These are phyloP conservation scores for Drosophila dunni DNA, from an alignment of 1,140 invertebrate genomes.

Conservation along the genomic window DNA sequence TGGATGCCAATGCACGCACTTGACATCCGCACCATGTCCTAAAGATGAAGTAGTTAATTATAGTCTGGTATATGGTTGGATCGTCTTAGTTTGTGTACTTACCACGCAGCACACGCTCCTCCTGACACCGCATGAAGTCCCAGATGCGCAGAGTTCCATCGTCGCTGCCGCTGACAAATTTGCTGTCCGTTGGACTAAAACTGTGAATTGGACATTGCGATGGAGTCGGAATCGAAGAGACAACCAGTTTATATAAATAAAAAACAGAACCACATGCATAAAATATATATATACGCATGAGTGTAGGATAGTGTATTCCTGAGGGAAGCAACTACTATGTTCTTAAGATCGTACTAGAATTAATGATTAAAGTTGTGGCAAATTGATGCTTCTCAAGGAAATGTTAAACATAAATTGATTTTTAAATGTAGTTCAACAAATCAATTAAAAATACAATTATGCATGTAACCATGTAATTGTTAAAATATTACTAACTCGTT, in stretches of 20 bases:
- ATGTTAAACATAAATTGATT: no score
- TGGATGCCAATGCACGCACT: conserved; percentile 99
- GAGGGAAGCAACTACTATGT: no score
- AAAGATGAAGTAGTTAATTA: conserved; percentile 24
- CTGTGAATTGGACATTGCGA: conserved; percentile 85
- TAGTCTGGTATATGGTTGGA: neutral
- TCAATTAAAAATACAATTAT: no score
- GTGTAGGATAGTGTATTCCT: neutral
- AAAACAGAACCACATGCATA: conserved; percentile 42
- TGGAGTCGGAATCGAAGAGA: conserved; percentile 37
- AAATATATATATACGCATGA: neutral
- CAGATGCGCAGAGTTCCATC: conserved; percentile 99
- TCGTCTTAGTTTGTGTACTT: conserved; percentile 61
- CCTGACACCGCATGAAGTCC: conserved; percentile 98
- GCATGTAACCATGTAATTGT: no score
- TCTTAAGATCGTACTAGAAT: no score
- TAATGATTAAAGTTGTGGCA: no score
- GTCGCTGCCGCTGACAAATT: conserved; percentile 99
- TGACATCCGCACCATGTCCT: conserved; percentile 99
- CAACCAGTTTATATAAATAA: conserved; percentile 55
- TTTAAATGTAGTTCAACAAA: no score
- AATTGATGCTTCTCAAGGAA: no score
- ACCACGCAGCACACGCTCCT: conserved; percentile 98
- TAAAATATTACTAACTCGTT: no score
- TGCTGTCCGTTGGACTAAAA: conserved; percentile 99